Conservation (phyloP, 2,797 vertebrate genomes). For the Cetoscarus ocellatus region DNA sequence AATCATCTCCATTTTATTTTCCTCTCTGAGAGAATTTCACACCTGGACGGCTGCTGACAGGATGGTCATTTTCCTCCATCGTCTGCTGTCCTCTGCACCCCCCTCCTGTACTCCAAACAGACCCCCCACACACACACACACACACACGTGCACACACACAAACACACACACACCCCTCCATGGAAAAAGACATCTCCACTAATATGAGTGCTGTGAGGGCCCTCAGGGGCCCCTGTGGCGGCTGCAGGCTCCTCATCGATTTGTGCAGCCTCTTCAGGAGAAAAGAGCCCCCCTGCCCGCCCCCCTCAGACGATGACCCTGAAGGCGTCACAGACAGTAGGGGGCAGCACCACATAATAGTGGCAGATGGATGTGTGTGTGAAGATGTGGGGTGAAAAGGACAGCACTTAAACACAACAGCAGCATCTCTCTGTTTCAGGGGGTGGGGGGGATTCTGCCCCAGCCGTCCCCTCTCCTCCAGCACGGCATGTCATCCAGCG, state of each 20-base stretch:
- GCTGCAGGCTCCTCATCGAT: slow-evolving; percentile 72
- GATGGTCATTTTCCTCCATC: slow-evolving; percentile 42
- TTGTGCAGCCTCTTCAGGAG: slow-evolving; percentile 66
- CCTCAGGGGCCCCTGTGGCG: slow-evolving; percentile 55
- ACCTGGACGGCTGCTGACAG: slow-evolving; percentile 44
- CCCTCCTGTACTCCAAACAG: slow-evolving; percentile 5
- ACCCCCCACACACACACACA: slow-evolving; percentile 24
- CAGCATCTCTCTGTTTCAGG: slow-evolving; percentile 47
- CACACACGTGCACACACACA: slow-evolving; percentile 19
- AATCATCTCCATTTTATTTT: slow-evolving; percentile 7
- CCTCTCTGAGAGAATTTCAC: slow-evolving; percentile 39
- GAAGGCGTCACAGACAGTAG: slow-evolving; percentile 78
- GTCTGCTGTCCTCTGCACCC: slow-evolving; percentile 19
- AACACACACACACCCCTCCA: slow-evolving; percentile 23
- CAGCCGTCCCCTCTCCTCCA: slow-evolving; percentile 61
- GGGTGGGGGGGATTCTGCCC: slow-evolving; percentile 60
- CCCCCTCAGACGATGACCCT: slow-evolving; percentile 72
- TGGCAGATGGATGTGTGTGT: slow-evolving; percentile 66
- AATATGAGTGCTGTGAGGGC: slow-evolving; percentile 74
- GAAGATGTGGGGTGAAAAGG: slow-evolving; percentile 20
- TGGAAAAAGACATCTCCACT: slow-evolving; percentile 71
- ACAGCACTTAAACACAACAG: slow-evolving; percentile 78
- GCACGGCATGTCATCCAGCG: slow-evolving; percentile 59
- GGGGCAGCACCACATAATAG: slow-evolving; percentile 85
- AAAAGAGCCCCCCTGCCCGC: slow-evolving; percentile 74